A percentile compares a stretch with the other conserved stretches of the same genome.
Evolutionary conservation across 2,888 invertebrate genomes (phyloP).

Genomic region (Heterodera filipjevi): DNA sequence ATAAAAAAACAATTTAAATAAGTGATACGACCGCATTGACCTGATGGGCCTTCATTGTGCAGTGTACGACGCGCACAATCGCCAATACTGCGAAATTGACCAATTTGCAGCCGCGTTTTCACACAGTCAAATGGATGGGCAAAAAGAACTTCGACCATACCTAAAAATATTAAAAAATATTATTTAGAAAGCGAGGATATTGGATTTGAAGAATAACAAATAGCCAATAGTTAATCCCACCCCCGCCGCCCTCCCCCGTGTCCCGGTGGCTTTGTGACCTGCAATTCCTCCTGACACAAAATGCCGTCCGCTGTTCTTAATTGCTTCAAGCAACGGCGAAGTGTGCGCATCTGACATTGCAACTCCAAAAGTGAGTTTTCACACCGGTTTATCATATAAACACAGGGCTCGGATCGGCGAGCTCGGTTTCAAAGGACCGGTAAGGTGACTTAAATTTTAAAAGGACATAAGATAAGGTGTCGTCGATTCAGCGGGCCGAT

Average conservation of each 20-base stretch:
- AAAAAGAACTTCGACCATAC: conserved; percentile 86
- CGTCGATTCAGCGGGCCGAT: too few relatives aligned
- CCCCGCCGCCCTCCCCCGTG: background rate
- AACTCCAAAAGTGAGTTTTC: background rate
- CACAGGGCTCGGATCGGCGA: too few relatives aligned
- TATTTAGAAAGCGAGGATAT: background rate
- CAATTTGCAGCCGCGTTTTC: conserved; percentile 85
- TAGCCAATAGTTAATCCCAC: background rate
- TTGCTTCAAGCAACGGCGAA: conserved; percentile 22
- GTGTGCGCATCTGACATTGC: background rate
- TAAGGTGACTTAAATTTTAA: too few relatives aligned
- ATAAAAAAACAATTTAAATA: conserved; percentile 3
- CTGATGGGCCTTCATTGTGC: conserved; percentile 75
- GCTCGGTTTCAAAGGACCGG: too few relatives aligned
- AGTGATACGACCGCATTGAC: conserved; percentile 33
- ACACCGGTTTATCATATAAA: too few relatives aligned
- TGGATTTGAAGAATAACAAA: background rate
- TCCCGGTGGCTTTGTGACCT: conserved; percentile 68
- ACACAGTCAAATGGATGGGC: conserved; percentile 94
- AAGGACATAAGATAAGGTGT: too few relatives aligned
- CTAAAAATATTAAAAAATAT: conserved; percentile 65
- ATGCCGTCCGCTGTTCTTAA: conserved; percentile 76
- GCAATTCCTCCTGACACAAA: conserved; percentile 86
- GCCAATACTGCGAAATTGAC: conserved; percentile 75
- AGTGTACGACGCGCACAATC: conserved; percentile 91